A percentile compares a stretch with the other conserved stretches of the same genome.
phyloP scores from a whole-genome alignment of 2,888 invertebrate genomes.

The Polyploca ridens region DNA sequence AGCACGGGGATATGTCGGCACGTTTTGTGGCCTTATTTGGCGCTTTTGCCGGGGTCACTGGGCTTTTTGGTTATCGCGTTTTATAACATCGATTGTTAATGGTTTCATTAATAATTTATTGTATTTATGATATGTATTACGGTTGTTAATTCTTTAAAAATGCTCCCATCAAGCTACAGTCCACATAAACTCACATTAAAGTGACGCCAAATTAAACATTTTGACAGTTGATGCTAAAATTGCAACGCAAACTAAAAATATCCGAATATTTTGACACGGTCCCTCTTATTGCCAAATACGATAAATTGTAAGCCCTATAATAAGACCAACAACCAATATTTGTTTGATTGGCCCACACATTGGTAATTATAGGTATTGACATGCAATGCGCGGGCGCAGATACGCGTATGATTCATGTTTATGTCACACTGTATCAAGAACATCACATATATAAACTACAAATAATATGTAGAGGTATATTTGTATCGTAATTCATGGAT shows the following conservation, averaged over 20 bases:
- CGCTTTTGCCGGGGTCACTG: slow-evolving; percentile 51
- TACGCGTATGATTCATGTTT: slow-evolving; percentile 11
- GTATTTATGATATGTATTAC: background rate
- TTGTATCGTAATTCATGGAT: background rate
- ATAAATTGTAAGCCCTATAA: background rate
- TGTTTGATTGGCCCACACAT: background rate
- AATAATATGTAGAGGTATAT: background rate
- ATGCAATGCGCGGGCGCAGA: slow-evolving; percentile 6
- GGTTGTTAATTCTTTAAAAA: too few species aligned
- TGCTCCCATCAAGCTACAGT: too few species aligned
- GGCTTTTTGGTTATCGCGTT: slow-evolving; percentile 37
- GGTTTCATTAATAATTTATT: background rate
- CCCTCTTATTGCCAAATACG: background rate
- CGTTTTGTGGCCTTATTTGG: slow-evolving; percentile 60
- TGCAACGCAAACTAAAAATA: background rate
- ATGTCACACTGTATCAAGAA: slow-evolving; percentile 3
- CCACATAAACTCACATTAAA: too few species aligned
- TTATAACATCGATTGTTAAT: slow-evolving; percentile 8
- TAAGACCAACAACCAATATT: background rate
- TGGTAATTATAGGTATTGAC: background rate
- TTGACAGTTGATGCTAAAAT: background rate
- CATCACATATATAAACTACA: background rate
- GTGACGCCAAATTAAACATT: background rate
- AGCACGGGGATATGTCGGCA: slow-evolving; percentile 48
- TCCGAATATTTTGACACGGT: background rate